phyloP scores from a whole-genome alignment of 2,797 vertebrate species.

The Coracias cyanogaster region DNA sequence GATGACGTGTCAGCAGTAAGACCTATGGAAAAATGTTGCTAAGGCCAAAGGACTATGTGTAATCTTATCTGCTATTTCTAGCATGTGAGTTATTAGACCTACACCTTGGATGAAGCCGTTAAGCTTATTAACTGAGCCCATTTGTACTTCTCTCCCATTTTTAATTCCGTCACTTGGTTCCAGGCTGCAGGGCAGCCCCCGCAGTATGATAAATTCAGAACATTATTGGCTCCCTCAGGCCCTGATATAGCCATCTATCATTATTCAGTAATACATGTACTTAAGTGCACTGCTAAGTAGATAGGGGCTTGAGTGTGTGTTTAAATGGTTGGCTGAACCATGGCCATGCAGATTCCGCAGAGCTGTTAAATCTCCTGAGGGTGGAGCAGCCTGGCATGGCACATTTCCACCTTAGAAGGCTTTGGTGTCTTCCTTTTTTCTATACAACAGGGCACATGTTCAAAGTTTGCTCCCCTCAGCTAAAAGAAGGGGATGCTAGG shows the following conservation, averaged over 20 bases:
- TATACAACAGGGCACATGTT: accelerated
- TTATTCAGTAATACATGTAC: background rate
- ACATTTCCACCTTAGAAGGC: background rate
- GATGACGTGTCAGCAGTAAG: slow-evolving; percentile 28
- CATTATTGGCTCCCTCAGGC: slow-evolving; percentile 39
- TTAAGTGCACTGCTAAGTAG: slow-evolving; percentile 29
- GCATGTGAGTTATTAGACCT: slow-evolving; percentile 67
- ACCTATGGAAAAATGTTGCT: slow-evolving; percentile 58
- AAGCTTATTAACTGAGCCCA: slow-evolving; percentile 64
- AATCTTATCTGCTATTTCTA: slow-evolving; percentile 74
- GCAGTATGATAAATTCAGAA: slow-evolving; percentile 28
- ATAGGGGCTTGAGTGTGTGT: background rate
- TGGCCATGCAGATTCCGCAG: background rate
- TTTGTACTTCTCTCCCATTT: slow-evolving; percentile 63
- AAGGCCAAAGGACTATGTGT: slow-evolving; percentile 60
- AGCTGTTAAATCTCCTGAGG: background rate
- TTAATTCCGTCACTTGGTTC: slow-evolving; percentile 48
- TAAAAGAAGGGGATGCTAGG: background rate
- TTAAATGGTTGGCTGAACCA: background rate
- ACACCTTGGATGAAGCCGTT: slow-evolving; percentile 66
- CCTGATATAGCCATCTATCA: slow-evolving; percentile 42
- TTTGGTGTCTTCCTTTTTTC: background rate
- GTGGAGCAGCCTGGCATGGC: background rate
- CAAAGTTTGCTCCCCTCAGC: background rate
- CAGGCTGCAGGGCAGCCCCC: slow-evolving; percentile 21